Evolutionary conservation across 2,113 vertebrate genomes (phyloP).

Genomic region (Sceloporus undulatus): DNA sequence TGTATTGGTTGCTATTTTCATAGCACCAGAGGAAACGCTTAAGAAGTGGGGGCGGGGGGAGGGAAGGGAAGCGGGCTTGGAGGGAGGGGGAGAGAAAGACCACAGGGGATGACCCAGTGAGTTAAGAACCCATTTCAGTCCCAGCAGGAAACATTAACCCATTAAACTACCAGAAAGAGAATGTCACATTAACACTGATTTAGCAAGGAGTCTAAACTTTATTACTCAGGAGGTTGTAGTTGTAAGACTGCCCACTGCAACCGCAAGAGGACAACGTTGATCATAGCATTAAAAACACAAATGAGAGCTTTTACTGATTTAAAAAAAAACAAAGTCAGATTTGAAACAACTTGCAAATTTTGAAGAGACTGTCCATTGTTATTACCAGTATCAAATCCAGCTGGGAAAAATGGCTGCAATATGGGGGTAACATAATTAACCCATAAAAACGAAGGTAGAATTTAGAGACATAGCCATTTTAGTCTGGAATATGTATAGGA

Average conservation of each 20-base stretch:
- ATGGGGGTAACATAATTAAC: background rate
- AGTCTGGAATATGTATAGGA: too few species aligned
- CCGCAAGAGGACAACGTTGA: background rate
- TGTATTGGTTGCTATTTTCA: conserved; percentile 77
- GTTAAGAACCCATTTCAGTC: conserved; percentile 40
- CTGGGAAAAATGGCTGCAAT: background rate
- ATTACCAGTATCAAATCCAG: background rate
- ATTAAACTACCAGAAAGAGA: conserved; percentile 42
- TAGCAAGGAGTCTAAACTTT: background rate
- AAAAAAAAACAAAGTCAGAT: background rate
- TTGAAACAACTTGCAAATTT: background rate
- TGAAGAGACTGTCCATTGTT: background rate
- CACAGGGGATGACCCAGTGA: conserved; percentile 12
- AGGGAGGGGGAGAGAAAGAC: background rate
- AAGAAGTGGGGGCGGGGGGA: conserved; percentile 1
- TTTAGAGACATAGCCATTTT: too few species aligned
- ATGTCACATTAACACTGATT: background rate
- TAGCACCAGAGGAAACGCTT: conserved; percentile 72
- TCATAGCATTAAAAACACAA: background rate
- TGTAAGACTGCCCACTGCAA: background rate
- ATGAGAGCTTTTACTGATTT: background rate
- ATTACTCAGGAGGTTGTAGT: background rate
- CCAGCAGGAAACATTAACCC: conserved; percentile 59
- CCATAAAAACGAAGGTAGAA: too few species aligned
- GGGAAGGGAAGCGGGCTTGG: conserved; percentile 20